A percentile compares a stretch with the other conserved stretches of the same genome.
Conservation (phyloP, 2,888 invertebrate species). For the Drosophila niveifrons region DNA sequence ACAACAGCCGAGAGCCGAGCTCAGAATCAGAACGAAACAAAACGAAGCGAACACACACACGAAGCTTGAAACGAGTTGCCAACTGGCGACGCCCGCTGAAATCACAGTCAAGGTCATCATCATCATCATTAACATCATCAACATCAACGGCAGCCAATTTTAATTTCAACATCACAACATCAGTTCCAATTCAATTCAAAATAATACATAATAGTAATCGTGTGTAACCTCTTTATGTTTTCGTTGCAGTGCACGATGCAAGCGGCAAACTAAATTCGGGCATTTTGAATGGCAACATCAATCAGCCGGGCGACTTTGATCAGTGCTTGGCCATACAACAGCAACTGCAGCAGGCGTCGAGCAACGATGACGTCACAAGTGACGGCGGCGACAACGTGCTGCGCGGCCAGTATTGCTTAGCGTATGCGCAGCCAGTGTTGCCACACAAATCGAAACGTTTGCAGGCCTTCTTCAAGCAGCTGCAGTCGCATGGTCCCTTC, state of each 20-base stretch:
- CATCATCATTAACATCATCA: conserved; percentile 3
- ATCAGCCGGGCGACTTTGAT: conserved; percentile 88
- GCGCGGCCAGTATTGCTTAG: conserved; percentile 88
- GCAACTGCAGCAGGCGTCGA: conserved; percentile 42
- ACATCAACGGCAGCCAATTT: conserved; percentile 2
- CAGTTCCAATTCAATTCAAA: conserved; percentile 8
- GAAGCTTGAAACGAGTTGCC: conserved; percentile 48
- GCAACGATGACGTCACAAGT: conserved; percentile 41
- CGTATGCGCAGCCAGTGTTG: conserved; percentile 87
- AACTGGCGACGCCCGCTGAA: conserved; percentile 38
- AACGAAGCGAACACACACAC: background rate
- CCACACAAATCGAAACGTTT: conserved; percentile 86
- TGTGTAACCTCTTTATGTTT: background rate
- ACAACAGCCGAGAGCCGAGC: conserved; percentile 6
- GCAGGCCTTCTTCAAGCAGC: conserved; percentile 86
- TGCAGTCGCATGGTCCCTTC: conserved; percentile 89
- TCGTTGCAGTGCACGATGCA: conserved; percentile 88
- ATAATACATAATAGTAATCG: background rate
- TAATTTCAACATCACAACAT: background rate
- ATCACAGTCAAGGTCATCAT: conserved; percentile 77
- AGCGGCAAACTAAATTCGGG: conserved; percentile 89
- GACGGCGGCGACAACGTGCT: conserved; percentile 29
- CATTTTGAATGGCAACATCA: conserved; percentile 88
- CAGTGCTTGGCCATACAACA: conserved; percentile 80
- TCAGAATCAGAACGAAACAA: conserved; percentile 54